Conservation (phyloP, 2,113 vertebrate genomes). For the Melanocharis versteri region DNA sequence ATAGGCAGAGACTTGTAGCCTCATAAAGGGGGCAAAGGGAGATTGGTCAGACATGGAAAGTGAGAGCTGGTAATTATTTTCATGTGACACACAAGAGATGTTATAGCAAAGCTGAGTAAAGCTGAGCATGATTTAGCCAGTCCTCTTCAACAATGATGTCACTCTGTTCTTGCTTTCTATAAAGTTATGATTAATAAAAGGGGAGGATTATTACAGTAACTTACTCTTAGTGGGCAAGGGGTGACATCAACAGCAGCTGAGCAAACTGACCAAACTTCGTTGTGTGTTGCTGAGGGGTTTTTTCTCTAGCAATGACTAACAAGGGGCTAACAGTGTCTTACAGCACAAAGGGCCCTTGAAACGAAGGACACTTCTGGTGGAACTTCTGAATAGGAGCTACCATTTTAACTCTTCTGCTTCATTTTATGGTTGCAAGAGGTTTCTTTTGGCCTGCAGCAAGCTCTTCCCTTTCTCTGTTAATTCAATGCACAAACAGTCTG, state of each 20-base stretch:
- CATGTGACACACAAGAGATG: constrained; percentile 65
- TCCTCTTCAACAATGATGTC: constrained; percentile 72
- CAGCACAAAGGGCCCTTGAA: constrained; percentile 70
- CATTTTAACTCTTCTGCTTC: constrained; percentile 47
- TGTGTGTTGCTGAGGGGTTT: constrained; percentile 28
- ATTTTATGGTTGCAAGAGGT: background rate
- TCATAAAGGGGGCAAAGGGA: constrained; percentile 2
- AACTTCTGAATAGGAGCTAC: constrained; percentile 36
- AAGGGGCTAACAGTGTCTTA: constrained; percentile 65
- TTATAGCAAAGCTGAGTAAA: constrained; percentile 76
- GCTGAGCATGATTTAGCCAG: constrained; percentile 66
- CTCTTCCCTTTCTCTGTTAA: background rate
- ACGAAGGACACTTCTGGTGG: constrained; percentile 16
- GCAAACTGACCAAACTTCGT: constrained; percentile 74
- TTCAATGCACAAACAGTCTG: background rate
- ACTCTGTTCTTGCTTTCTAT: constrained; percentile 71
- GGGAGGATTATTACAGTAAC: constrained; percentile 77
- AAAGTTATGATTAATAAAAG: constrained; percentile 78
- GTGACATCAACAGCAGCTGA: constrained; percentile 80
- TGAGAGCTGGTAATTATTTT: constrained; percentile 71
- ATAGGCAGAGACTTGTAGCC: background rate
- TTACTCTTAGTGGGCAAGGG: constrained; percentile 71
- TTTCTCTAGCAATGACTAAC: constrained; percentile 68
- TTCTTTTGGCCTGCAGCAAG: background rate
- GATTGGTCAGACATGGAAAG: constrained; percentile 65